These are phyloP conservation scores for Limosa lapponica DNA, from an alignment of 2,797 vertebrate species.

Conservation along the genomic window DNA sequence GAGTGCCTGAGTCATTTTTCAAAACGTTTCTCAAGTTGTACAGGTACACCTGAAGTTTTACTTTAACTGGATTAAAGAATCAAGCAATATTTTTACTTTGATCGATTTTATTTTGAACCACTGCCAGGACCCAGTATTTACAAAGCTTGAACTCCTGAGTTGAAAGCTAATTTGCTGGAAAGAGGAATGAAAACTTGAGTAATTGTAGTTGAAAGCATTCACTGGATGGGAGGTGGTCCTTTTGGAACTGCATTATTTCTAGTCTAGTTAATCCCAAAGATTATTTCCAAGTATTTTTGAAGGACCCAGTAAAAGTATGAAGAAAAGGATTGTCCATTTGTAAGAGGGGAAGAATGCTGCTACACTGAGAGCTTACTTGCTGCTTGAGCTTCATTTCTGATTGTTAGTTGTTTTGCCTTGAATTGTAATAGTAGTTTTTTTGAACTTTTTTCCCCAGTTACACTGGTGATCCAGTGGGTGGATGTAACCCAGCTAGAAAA, in stretches of 20 bases:
- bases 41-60: neutral
- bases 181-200: neutral
- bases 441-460: constrained; percentile 78
- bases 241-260: constrained; percentile 24
- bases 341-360: neutral
- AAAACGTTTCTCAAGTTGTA: neutral
- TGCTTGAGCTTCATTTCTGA: neutral
- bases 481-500: constrained; percentile 95
- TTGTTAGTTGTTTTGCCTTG: neutral
- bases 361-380: neutral
- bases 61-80: neutral
- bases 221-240: neutral
- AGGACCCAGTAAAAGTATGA: neutral
- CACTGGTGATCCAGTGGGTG: constrained; percentile 92
- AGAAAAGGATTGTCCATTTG: neutral
- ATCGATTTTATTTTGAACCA: neutral
- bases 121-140: neutral
- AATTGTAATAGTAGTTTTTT: neutral
- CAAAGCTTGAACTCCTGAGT: neutral
- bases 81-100: neutral
- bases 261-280: neutral
- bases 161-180: neutral
- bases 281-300: neutral
- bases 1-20: neutral
- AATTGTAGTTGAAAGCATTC: neutral